Evolutionary conservation across 30 jellyfish, hydroid and myxozoan genomes (phyloP), one percentile per base, ranked within the genome.

Genomic region (Rhopilema esculentum): DNA sequence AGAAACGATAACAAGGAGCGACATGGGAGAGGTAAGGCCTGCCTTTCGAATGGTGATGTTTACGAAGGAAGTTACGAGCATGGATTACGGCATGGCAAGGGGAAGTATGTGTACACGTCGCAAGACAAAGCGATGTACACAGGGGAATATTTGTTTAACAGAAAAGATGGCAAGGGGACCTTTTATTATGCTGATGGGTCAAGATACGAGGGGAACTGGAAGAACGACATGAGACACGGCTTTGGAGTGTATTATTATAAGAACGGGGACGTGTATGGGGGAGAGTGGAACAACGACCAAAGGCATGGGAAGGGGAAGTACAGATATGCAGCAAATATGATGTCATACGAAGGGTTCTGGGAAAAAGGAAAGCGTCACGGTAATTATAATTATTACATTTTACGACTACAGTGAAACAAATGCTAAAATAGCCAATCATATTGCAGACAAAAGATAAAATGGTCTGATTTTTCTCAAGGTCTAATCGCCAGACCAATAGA

Each of bases 281-380:
- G 97, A 9, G 97, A 89, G n/a, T 89, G 97, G 97, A 24, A 32
- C 12, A 72, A 69, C 51, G 92, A 89, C 66, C 77, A 33, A 22
- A 62, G 97, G 29, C 97, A 89, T 72, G 97, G 97, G 23, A 70
- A 73, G 25, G 97, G 97, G 27, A 70, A 81, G 51, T 89, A 89
- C 67, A 30, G 76, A 51, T 89, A 89, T 62, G 68, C 83, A 12
- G 77, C 83, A 27, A 85, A 84, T 15, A 67, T 68, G 66, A 89
- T 89, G 97, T 66, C 63, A 16, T 89, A 89, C 32, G 85, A 66
- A 20, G 97, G 97, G 7, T 67, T 79, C 84, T 89, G 97, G 97
- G 72, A 85, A 61, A 79, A 80, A 20, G 97, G 97, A 68, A 89
- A 81, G 78, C 82, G 97, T 64, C 79, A 93, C 20, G 97, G 97